A percentile compares a stretch with the other conserved stretches of the same genome.
phyloP scores from a whole-genome alignment of 2,113 vertebrate genomes.

The Crocuta crocuta region DNA sequence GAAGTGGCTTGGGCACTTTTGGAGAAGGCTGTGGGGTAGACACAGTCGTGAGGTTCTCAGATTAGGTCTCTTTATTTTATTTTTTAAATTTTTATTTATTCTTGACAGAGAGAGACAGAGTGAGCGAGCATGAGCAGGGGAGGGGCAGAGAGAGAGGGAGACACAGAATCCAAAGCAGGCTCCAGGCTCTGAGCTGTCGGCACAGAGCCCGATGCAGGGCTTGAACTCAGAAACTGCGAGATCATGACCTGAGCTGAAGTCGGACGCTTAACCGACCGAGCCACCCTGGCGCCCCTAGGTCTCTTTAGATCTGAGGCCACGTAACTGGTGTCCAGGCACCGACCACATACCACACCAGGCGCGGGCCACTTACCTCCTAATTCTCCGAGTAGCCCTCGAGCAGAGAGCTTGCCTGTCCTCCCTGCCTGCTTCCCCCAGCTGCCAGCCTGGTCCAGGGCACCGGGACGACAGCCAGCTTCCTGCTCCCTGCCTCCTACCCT shows the following conservation, averaged over 20 bases:
- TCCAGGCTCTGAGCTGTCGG: too few species aligned
- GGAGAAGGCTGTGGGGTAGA: neutral
- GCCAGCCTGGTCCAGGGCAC: neutral
- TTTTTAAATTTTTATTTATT: too few species aligned
- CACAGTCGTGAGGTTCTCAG: neutral
- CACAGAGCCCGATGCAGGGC: too few species aligned
- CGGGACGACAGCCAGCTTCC: neutral
- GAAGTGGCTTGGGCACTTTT: too few species aligned
- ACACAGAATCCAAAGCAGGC: too few species aligned
- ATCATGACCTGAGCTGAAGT: too few species aligned
- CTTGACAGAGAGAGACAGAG: too few species aligned
- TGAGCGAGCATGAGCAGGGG: too few species aligned
- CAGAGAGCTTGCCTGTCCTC: neutral
- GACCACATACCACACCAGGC: accelerated
- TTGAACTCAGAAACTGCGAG: too few species aligned
- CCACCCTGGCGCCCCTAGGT: neutral
- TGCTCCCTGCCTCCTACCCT: neutral
- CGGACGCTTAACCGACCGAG: too few species aligned
- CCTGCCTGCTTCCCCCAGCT: neutral
- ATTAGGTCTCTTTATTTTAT: neutral
- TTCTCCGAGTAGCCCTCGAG: neutral
- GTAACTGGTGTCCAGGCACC: neutral
- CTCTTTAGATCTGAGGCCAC: neutral
- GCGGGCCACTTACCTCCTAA: neutral
- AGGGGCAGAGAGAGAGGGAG: too few species aligned